Conservation (phyloP, 2,888 invertebrate genomes). For the Polydrusus pterygomalis region DNA sequence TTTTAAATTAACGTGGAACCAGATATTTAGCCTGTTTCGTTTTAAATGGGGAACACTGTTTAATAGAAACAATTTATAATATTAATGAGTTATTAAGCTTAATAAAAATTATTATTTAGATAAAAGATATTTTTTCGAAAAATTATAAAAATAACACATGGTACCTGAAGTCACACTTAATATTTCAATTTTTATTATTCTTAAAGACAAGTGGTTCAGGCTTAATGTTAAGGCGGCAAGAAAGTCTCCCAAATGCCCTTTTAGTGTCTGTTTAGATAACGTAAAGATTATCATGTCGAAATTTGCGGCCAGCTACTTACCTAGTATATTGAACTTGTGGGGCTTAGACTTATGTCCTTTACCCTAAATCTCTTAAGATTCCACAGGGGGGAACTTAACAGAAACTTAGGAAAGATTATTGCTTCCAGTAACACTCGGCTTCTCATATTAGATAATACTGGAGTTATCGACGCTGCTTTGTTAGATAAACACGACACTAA, state of each 20-base stretch:
- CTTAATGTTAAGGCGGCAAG: neutral
- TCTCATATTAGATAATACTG: constrained; percentile 39
- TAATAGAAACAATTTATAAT: too few relatives aligned
- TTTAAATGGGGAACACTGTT: too few relatives aligned
- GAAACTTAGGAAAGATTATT: constrained; percentile 42
- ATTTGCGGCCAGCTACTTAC: constrained; percentile 26
- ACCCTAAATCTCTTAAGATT: constrained; percentile 26
- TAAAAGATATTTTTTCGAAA: too few relatives aligned
- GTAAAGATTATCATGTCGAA: constrained; percentile 18
- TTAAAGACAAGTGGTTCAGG: neutral
- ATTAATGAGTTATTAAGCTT: too few relatives aligned
- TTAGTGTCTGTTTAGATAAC: constrained; percentile 15
- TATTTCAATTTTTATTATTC: too few relatives aligned
- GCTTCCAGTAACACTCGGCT: constrained; percentile 40
- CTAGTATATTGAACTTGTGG: constrained; percentile 29
- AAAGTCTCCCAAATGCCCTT: neutral
- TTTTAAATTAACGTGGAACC: too few relatives aligned
- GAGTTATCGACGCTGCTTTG: constrained; percentile 21
- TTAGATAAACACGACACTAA: constrained; percentile 29
- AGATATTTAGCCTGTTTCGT: too few relatives aligned
- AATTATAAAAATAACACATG: too few relatives aligned
- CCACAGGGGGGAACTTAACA: constrained; percentile 37
- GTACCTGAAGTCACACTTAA: too few relatives aligned
- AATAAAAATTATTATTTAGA: too few relatives aligned
- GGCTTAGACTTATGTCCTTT: constrained; percentile 35